Conservation (phyloP, 1,140 invertebrate genomes). For the Heliothis subflexa region DNA sequence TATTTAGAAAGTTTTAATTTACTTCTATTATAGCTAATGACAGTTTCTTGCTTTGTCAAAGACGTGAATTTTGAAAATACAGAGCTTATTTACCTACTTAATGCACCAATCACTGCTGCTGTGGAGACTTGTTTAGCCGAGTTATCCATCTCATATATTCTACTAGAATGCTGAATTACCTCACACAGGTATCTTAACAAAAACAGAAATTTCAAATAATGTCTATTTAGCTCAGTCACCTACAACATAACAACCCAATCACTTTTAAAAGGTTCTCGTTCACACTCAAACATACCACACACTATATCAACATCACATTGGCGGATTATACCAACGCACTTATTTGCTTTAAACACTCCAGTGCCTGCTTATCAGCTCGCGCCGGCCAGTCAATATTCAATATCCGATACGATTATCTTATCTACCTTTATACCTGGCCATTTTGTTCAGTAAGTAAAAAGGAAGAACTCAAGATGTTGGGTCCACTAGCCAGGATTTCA, state of each 20-base stretch:
- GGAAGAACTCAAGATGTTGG: slow-evolving; percentile 69
- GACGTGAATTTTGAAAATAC: too few species aligned
- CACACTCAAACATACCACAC: neutral
- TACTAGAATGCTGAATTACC: neutral
- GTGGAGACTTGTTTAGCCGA: neutral
- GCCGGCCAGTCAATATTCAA: slow-evolving; percentile 60
- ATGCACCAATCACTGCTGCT: too few species aligned
- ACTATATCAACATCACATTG: slow-evolving; percentile 2
- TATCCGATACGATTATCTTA: slow-evolving; percentile 73
- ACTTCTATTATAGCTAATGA: too few species aligned
- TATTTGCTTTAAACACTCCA: neutral
- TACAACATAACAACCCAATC: slow-evolving; percentile 15
- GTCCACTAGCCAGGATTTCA: slow-evolving; percentile 65
- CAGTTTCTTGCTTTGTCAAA: too few species aligned
- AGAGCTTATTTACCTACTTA: too few species aligned
- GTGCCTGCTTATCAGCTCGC: slow-evolving; percentile 55
- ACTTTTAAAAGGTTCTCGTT: neutral
- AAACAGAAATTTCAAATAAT: neutral
- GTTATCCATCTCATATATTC: neutral
- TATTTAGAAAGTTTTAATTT: too few species aligned
- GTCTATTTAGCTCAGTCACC: neutral
- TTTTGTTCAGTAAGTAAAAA: slow-evolving; percentile 42
- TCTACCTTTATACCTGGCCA: slow-evolving; percentile 66
- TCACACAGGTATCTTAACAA: neutral
- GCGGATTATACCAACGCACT: slow-evolving; percentile 21